phyloP scores from a whole-genome alignment of 2,113 vertebrate species.

The Ornithorhynchus anatinus region DNA sequence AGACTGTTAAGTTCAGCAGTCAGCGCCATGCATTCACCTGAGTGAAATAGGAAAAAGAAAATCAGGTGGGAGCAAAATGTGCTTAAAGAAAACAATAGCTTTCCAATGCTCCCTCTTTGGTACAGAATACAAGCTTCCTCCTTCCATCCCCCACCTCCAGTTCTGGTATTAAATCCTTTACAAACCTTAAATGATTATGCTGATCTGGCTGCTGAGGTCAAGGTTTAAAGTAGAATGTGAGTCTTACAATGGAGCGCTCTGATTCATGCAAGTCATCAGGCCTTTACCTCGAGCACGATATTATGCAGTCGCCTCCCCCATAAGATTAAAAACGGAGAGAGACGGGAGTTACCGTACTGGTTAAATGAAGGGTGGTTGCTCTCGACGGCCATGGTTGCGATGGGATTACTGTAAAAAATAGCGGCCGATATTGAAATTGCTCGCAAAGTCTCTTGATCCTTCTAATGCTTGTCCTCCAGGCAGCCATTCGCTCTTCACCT shows the following conservation, averaged over 20 bases:
- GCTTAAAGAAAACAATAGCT: slow-evolving; percentile 34
- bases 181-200: slow-evolving; percentile 38
- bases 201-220: slow-evolving; percentile 56
- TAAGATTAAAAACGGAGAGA: slow-evolving; percentile 50
- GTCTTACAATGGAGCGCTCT: slow-evolving; percentile 44
- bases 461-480: slow-evolving; percentile 52
- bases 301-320: slow-evolving; percentile 41
- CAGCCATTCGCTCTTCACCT: slow-evolving; percentile 51
- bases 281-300: slow-evolving; percentile 46
- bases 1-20: too few species aligned
- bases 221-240: slow-evolving; percentile 53
- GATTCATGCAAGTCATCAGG: slow-evolving; percentile 47
- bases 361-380: slow-evolving; percentile 50
- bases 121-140: slow-evolving; percentile 37
- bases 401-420: slow-evolving; percentile 60
- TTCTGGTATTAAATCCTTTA: slow-evolving; percentile 55
- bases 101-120: neutral
- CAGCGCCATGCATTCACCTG: too few species aligned
- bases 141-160: neutral
- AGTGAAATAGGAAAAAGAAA: neutral
- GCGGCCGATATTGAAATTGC: slow-evolving; percentile 54
- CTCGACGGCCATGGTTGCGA: slow-evolving; percentile 59
- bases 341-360: slow-evolving; percentile 37
- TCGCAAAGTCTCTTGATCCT: slow-evolving; percentile 47
- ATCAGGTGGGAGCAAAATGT: neutral